Conservation (phyloP, 2,113 vertebrate species). For the Bettongia penicillata region DNA sequence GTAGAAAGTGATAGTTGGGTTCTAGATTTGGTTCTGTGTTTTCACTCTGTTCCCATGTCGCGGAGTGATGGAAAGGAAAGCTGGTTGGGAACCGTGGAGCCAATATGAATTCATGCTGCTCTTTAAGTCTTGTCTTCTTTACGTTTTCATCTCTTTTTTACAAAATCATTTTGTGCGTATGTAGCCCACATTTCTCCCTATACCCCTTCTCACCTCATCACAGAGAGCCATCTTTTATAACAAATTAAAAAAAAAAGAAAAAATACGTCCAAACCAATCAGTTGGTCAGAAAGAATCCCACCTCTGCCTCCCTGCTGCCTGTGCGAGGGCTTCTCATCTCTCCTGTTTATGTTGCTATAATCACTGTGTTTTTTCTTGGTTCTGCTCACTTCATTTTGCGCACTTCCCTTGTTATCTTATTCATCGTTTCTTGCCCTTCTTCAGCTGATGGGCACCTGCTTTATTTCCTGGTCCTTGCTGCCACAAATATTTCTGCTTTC, state of each 20-base stretch:
- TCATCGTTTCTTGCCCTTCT: neutral
- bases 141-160: neutral
- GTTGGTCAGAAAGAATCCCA: neutral
- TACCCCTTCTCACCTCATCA: neutral
- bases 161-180: neutral
- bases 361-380: neutral
- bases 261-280: neutral
- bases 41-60: neutral
- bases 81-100: neutral
- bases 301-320: neutral
- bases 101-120: neutral
- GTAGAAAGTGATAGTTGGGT: neutral
- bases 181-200: neutral
- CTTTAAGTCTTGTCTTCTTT: neutral
- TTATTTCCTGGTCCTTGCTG: neutral
- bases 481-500: neutral
- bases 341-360: neutral
- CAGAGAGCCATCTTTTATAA: neutral
- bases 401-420: neutral
- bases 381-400: neutral
- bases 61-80: neutral
- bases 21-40: neutral
- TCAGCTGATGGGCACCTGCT: neutral
- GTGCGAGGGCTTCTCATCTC: neutral
- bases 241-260: neutral